These are phyloP conservation scores for Apotomis betuletana DNA, from an alignment of 2,888 invertebrate species.

Conservation along the genomic window DNA sequence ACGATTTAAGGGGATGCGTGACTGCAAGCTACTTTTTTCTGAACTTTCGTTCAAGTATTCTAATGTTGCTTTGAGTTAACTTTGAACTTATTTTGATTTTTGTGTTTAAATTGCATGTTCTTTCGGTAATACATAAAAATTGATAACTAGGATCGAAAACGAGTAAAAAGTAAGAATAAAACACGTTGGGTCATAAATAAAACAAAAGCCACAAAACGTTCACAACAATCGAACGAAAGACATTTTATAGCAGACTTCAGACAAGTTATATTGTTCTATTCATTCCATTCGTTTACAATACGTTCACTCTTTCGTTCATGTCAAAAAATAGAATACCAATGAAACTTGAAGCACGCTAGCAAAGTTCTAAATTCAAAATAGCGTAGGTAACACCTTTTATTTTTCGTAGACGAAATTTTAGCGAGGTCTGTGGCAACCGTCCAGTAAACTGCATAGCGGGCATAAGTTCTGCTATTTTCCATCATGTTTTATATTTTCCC, in stretches of 20 bases:
- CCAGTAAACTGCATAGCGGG: slow-evolving; percentile 55
- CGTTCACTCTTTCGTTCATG: slow-evolving; percentile 33
- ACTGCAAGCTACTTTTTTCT: slow-evolving; percentile 41
- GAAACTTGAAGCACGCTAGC: slow-evolving; percentile 55
- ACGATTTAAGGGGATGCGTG: slow-evolving; percentile 47
- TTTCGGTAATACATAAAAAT: neutral
- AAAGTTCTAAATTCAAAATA: slow-evolving; percentile 69
- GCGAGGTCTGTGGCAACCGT: slow-evolving; percentile 67
- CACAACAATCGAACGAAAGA: slow-evolving; percentile 23
- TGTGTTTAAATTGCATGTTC: neutral
- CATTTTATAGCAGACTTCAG: slow-evolving; percentile 32
- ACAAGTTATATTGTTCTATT: slow-evolving; percentile 34
- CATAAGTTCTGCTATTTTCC: slow-evolving; percentile 17
- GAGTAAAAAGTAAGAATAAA: neutral
- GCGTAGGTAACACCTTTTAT: slow-evolving; percentile 67
- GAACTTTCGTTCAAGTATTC: slow-evolving; percentile 27
- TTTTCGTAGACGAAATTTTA: slow-evolving; percentile 65
- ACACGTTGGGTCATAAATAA: neutral
- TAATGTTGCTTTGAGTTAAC: slow-evolving; percentile 4
- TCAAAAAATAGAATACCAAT: slow-evolving; percentile 37
- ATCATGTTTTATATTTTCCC: slow-evolving; percentile 2
- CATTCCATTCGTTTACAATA: slow-evolving; percentile 26
- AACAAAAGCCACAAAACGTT: slow-evolving; percentile 16
- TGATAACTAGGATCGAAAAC: neutral
- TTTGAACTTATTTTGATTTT: slow-evolving; percentile 3